Evolutionary conservation across 2,797 vertebrate species (phyloP).

Genomic region (Sardinella longiceps): DNA sequence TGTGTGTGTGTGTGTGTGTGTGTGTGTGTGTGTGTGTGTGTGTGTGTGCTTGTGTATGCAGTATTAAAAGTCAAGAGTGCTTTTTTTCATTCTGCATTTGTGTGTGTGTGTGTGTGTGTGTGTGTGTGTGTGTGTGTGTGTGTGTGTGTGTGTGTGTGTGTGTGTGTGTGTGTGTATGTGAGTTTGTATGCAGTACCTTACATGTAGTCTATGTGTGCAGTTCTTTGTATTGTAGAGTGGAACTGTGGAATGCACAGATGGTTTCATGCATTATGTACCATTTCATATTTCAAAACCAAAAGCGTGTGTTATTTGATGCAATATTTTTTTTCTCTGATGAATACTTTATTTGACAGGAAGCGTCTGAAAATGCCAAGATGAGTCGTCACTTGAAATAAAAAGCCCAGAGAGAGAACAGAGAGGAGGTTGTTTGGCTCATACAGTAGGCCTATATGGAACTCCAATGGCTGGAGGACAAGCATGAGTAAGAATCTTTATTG

Average conservation of each 20-base stretch:
- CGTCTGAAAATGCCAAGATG: not conserved
- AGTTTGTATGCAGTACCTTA: too few relatives aligned
- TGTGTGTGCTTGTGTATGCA: not conserved
- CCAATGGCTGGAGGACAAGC: not conserved
- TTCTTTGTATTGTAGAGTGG: not conserved
- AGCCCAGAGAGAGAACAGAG: not conserved
- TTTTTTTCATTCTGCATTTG: too few relatives aligned
- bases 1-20: not conserved
- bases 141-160: not conserved
- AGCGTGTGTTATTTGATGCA: not conserved
- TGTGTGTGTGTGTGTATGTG: not conserved
- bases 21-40: not conserved
- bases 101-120: not conserved
- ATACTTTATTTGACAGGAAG: not conserved
- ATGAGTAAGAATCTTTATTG: not conserved
- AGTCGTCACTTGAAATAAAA: not conserved
- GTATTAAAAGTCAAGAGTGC: too few relatives aligned
- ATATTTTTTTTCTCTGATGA: not conserved
- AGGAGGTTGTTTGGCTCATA: too few relatives aligned
- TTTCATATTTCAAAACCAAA: not conserved
- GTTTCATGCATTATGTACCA: conserved; percentile 18
- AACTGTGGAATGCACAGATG: not conserved
- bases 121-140: not conserved
- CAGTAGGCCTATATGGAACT: too few relatives aligned
- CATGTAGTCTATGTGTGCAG: not conserved